Base-by-base conservation (phyloP, 2,113 vertebrate genomes). In the Scomber colias region DNA sequence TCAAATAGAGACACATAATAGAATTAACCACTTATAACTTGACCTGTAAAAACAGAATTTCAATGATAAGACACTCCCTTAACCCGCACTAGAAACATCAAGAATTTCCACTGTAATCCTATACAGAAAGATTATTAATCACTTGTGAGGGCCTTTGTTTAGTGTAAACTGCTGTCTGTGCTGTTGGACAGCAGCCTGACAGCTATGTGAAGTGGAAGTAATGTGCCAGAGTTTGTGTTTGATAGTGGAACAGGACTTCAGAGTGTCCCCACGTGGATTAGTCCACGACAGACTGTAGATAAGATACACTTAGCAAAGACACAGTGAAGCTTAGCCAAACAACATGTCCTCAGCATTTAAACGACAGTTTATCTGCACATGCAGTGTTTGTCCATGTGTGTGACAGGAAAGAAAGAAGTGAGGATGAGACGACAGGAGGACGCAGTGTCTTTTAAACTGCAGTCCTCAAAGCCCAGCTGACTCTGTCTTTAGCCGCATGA, bases 251-350 rank as follows among this genome's bases (percentile, higher is more conserved):
- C 79, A 48, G 76, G 65, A 86, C 85, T 62, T 69, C 35, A 31
- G 57, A 77, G 75, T 61, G 66, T 69, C 55, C 13, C 16, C 46
- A 17, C 27, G 10, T 67, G 69, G 72, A 70, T 81, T 19, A 50
- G 14, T 62, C n/a, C 30, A 17, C 27, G 35, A 70, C 13, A 24
- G 57, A 54, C 54, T 0, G 1, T 1, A 77, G 87, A 85, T 87
- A 71, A 92, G 85, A 90, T 88, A 83, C 83, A 57, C 14, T 27
- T 62, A 76, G 49, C 68, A 76, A 54, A 63, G 53, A 50, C 4
- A 27, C 62, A 0, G 54, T 61, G 63, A 82, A 59, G 45, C 74
- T 71, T 62, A 46, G 70, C 65, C 71, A 81, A 46, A 61, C 51
- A 66, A 21, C 7, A 74, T 21, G 46, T 35, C 49, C 61, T 61